Conservation (phyloP, 2,888 invertebrate genomes). For the Lycophotia porphyrea region DNA sequence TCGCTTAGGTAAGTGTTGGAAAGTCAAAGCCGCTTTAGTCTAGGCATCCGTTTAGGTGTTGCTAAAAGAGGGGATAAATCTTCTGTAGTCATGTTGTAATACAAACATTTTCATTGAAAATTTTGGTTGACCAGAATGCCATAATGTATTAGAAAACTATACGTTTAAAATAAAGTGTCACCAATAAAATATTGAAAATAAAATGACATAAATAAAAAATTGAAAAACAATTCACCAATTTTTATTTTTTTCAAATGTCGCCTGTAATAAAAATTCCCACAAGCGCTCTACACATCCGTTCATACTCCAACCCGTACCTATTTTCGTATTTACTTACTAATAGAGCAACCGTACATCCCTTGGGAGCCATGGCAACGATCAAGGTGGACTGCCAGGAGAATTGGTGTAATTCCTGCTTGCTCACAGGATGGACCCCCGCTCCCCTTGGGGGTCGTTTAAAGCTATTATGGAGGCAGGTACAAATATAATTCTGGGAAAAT, state of each 20-base stretch:
- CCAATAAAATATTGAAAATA: background rate
- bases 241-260: no score
- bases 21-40: no score
- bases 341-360: constrained; percentile 11
- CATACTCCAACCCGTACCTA: background rate
- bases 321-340: constrained; percentile 13
- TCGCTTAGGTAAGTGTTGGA: no score
- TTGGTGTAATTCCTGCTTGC: constrained; percentile 16
- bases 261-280: background rate
- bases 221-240: background rate
- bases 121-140: background rate
- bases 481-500: constrained; percentile 12
- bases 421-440: background rate
- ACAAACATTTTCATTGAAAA: background rate
- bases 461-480: background rate
- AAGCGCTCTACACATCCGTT: constrained; percentile 17
- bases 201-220: background rate
- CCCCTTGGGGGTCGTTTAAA: constrained; percentile 3
- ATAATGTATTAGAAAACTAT: background rate
- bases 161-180: background rate
- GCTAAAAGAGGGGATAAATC: background rate
- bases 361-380: constrained; percentile 37
- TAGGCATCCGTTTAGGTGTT: background rate
- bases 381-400: constrained; percentile 21
- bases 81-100: background rate